Evolutionary conservation across 2,888 invertebrate genomes (phyloP), one percentile per base, ranked within the genome.

Genomic region (Sepioteuthis lessoniana): DNA sequence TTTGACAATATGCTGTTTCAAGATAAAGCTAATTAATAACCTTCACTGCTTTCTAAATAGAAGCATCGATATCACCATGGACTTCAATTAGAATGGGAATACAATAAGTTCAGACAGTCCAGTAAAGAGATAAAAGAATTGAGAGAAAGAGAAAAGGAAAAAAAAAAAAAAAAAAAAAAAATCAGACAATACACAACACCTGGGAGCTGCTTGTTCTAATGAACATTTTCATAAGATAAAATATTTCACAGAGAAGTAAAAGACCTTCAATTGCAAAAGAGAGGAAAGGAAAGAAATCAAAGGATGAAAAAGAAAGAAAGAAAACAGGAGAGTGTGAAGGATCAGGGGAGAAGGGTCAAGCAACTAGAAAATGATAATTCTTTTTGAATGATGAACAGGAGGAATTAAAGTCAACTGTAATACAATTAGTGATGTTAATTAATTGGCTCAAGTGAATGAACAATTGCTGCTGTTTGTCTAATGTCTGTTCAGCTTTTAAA

Each of bases 381-480:
- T 93, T 60, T 60, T 10, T 37, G 28, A 42, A 42, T 35, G 25
- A 42, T 35, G 25, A 31, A 35, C 42, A 55, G 42, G 46, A 60
- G 50, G 42, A 28, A 37, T 93, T 50, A 46, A 60, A 8, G 55
- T 38, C 42, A 38, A 60, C 35, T 60, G 28, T 76, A n/a, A n/a
- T n/a, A 50, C 35, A 50, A 42, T 55, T 31, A 76, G 35, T 50
- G n/a, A 91, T 93, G 90, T 8, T n/a, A 94, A 93, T 90, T 93
- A 47, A 93, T 93, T 93, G 90, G 93, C 37, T 55, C 92, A 90
- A 92, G 46, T 13, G 16, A 90, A 93, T 60, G 28, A 50, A 38
- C 46, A 55, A 55, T 25, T 55, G 55, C 55, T 55, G 7, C 25
- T 55, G 55, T 55, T 55, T 25, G 25, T 55, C 55, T 55, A 55